Base-by-base conservation (phyloP, 2,888 invertebrate species). In the Dichetophora obliterata region DNA sequence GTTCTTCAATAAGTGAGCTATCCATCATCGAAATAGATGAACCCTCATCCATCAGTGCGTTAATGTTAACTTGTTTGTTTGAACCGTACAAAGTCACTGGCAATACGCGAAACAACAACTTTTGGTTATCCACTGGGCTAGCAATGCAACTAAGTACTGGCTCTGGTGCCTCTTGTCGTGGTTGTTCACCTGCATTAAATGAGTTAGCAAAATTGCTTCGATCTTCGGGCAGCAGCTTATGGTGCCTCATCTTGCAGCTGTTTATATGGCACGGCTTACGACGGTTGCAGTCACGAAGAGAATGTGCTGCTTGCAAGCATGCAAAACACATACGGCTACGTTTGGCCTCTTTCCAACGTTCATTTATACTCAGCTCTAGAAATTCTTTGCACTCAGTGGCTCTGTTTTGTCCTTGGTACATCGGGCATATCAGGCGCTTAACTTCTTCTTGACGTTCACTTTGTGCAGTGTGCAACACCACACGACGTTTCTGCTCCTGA, bases 31-130 rank as follows among this genome's bases (percentile, higher is more conserved):
- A n/a, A n/a, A n/a, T n/a, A n/a, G n/a, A n/a, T n/a, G n/a, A n/a
- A n/a, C n/a, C n/a, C n/a, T n/a, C n/a, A n/a, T n/a, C n/a, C n/a
- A n/a, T n/a, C n/a, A n/a, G n/a, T n/a, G n/a, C n/a, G n/a, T n/a
- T n/a, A n/a, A n/a, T n/a, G n/a, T n/a, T n/a, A 50, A 74, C 34
- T 48, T 31, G 37, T 6, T 66, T 75, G 52, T 54, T 75, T n/a
- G 66, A 71, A 11, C 76, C 75, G 54, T 79, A 75, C 1, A 68
- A 37, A 3, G 34, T 75, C 31, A 68, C 68, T 24, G 75, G 54
- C 54, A 76, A 27, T 6, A 69, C 52, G 22, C 50, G 48, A 11
- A 69, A 69, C 24, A 69, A 52, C 31, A 69, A 8, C 14, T 37
- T 66, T 19, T 19, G 6, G 6, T 19, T 52, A 1, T 37, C 37